Base-by-base conservation (phyloP, 2,797 vertebrate species). In the Clamator glandarius region DNA sequence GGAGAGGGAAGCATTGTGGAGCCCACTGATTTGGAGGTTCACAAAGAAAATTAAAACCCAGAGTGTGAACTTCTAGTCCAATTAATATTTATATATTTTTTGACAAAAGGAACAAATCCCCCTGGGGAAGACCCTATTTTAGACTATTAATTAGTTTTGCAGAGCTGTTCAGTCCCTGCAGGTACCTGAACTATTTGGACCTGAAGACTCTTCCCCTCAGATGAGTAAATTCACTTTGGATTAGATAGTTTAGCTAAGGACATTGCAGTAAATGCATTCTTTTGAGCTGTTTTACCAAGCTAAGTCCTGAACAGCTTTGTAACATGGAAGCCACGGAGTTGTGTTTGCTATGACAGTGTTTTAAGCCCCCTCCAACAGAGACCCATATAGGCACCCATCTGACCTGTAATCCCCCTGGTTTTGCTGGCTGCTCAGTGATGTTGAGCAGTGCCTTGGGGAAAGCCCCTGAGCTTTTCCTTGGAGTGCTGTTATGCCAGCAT, bases 41-140 rank as follows among this genome's bases (percentile, higher is more conserved):
- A 62, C 12, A 68, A 72, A 68, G 77, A 93, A 88, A 94, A 93
- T 88, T 72, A 61, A 84, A 88, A 91, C 64, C 5, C 29, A 41
- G 42, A 10, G 17, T 84, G 84, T 68, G 66, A 94, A 92, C 19
- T 33, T 68, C 66, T 78, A 68, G 35, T 89, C n/a, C 21, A 92
- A 95, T 92, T 92, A 92, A 89, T 93, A 89, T 87, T 84, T 78
- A 66, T 54, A 7, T 75, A 54, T 73, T 39, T 90, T 69, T 44
- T 63, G n/a, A 44, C 26, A 84, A 79, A 86, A 80, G 5, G 31
- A 87, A 55, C 12, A 58, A 79, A 36, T 89, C 17, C 48, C 35
- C 31, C 16, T 31, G 26, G 39, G 55, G 15, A 55, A 66, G 69
- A 4, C 25, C 14, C 35, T 62, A 13, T 69, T 92, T 92, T 59